Percentiles rank a stretch among this genome's conserved stretches.
Conservation (phyloP, 1,140 invertebrate species). For the Hypsibius dujardini region DNA sequence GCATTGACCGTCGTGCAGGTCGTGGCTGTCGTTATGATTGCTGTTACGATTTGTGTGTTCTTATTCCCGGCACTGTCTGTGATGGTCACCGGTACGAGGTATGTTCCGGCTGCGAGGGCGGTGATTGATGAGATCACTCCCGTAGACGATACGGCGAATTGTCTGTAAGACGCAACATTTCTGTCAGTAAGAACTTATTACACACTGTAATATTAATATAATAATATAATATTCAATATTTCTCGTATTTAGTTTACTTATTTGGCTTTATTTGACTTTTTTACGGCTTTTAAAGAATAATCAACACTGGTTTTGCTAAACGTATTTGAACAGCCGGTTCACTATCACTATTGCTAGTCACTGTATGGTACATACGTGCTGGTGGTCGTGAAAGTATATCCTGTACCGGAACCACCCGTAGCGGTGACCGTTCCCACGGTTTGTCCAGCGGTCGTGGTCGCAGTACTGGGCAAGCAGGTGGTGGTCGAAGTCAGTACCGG, state of each 20-base stretch:
- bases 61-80: not conserved
- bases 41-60: not conserved
- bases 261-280: no score
- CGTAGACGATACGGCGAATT: conserved; percentile 10
- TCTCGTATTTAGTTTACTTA: no score
- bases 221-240: no score
- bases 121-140: not conserved
- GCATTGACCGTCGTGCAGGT: conserved; percentile 1
- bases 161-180: not conserved
- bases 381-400: not conserved
- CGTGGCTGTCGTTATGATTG: not conserved
- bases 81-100: not conserved
- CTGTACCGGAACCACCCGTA: conserved; percentile 2
- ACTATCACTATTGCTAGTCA: no score
- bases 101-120: not conserved
- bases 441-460: not conserved
- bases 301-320: no score
- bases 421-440: not conserved
- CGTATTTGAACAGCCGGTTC: no score
- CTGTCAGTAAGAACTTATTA: not conserved
- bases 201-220: no score
- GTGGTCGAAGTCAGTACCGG: not conserved
- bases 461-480: not conserved
- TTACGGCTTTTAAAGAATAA: no score
- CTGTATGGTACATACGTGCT: not conserved